Percentiles rank a stretch among this genome's conserved stretches.
Conservation (phyloP, 2,888 invertebrate genomes). For the Lepas anatifera region DNA sequence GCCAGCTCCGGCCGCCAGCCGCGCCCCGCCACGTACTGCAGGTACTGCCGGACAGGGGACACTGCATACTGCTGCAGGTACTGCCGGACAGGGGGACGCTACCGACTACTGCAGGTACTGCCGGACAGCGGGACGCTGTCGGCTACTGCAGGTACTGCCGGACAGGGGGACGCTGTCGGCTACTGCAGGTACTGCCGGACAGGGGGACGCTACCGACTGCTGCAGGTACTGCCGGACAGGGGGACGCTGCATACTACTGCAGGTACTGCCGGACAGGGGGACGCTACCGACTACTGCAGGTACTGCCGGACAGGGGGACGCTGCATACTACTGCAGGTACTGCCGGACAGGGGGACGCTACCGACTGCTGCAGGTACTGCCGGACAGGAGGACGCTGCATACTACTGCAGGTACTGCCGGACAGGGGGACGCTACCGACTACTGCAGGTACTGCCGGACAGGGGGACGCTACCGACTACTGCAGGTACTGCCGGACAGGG, state of each 20-base stretch:
- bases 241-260: too few relatives aligned
- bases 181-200: background rate
- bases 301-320: background rate
- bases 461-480: too few relatives aligned
- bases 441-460: background rate
- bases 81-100: too few relatives aligned
- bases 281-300: background rate
- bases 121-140: background rate
- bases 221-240: background rate
- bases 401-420: background rate
- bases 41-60: too few relatives aligned
- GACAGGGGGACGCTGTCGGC: too few relatives aligned
- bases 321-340: too few relatives aligned
- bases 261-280: conserved; percentile 38
- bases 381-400: conserved; percentile 44
- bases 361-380: background rate
- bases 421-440: too few relatives aligned
- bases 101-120: background rate
- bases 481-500: conserved; percentile 28
- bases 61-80: too few relatives aligned
- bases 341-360: too few relatives aligned
- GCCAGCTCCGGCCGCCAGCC: background rate
- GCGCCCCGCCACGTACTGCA: background rate
- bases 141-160: too few relatives aligned
- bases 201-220: background rate